These are phyloP conservation scores for Aricia agestis DNA, from an alignment of 1,140 invertebrate genomes.

Conservation along the genomic window DNA sequence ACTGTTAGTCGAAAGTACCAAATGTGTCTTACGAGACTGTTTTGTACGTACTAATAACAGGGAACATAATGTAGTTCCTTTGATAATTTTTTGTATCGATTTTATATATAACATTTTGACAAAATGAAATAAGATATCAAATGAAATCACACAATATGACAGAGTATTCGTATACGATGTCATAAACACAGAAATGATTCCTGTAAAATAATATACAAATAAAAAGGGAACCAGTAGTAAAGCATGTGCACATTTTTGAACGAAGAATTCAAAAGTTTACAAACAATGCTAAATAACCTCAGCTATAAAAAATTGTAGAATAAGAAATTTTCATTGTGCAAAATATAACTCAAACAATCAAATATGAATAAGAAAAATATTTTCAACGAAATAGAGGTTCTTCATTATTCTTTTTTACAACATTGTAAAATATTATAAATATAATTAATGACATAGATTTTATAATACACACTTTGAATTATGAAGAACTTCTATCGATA, in stretches of 20 bases:
- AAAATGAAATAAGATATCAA: not conserved
- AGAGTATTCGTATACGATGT: not conserved
- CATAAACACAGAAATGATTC: not conserved
- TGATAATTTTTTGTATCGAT: too few species aligned
- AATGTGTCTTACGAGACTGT: not conserved
- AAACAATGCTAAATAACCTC: not conserved
- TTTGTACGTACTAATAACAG: not conserved
- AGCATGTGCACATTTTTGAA: not conserved
- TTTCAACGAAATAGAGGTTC: not conserved
- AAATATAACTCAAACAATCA: not conserved
- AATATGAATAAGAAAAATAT: not conserved
- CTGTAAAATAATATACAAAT: not conserved
- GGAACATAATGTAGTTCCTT: not conserved
- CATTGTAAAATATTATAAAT: not conserved
- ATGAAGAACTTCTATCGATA: constrained; percentile 29
- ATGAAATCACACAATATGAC: not conserved
- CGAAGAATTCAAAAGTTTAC: not conserved
- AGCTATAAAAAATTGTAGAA: not conserved
- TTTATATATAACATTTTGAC: too few species aligned
- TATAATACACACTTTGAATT: not conserved
- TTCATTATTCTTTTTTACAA: not conserved
- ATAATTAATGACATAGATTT: too few species aligned
- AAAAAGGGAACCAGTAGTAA: not conserved
- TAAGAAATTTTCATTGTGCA: not conserved
- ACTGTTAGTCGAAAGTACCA: not conserved